A percentile compares a stretch with the other conserved stretches of the same genome.
Evolutionary conservation across 2,113 vertebrate genomes (phyloP).

Genomic region (Turdus rufiventris): DNA sequence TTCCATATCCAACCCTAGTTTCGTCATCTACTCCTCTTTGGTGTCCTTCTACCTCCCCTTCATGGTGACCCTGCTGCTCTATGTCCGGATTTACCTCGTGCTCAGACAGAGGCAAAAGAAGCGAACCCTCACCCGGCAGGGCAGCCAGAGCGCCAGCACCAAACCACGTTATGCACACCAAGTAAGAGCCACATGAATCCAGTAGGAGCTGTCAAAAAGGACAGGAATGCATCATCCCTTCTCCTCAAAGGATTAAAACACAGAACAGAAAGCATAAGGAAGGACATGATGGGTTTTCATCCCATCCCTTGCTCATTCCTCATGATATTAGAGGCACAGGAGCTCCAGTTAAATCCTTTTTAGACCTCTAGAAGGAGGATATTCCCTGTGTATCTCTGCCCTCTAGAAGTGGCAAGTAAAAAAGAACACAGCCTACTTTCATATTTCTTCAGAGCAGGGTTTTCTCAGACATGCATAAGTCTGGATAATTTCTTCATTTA

Average conservation of each 20-base stretch:
- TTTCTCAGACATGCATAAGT: neutral
- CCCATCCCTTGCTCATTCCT: neutral
- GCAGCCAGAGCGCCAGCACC: constrained; percentile 80
- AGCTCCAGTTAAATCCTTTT: neutral
- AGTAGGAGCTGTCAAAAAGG: neutral
- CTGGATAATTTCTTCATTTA: neutral
- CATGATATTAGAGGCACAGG: neutral
- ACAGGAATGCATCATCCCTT: neutral
- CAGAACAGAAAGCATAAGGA: neutral
- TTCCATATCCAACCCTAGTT: constrained; percentile 93
- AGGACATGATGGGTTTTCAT: neutral
- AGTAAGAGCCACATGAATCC: constrained; percentile 15
- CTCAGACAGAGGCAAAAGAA: constrained; percentile 84
- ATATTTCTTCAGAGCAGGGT: neutral
- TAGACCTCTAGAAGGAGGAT: neutral
- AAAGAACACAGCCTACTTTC: neutral
- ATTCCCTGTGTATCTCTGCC: neutral
- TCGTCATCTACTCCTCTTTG: constrained; percentile 93
- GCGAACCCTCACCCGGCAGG: constrained; percentile 82
- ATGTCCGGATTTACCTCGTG: constrained; percentile 89
- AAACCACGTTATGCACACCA: constrained; percentile 36
- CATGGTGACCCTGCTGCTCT: constrained; percentile 88
- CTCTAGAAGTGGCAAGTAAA: neutral
- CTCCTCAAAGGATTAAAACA: neutral
- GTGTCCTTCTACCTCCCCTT: constrained; percentile 96